Evolutionary conservation across 2,888 invertebrate species (phyloP).

Genomic region (Pterobdella sp.): DNA sequence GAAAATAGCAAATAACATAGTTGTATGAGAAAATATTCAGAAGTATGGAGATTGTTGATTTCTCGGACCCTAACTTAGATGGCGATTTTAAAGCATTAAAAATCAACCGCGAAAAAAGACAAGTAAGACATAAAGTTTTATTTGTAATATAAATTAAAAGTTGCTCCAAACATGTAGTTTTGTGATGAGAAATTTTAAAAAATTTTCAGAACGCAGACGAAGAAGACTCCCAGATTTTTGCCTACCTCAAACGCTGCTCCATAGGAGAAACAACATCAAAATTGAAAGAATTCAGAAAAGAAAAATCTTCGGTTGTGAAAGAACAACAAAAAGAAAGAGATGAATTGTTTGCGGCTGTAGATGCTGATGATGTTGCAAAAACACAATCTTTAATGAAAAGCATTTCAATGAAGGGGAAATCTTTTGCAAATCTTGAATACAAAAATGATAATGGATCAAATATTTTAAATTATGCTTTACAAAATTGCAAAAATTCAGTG

Average conservation of each 20-base stretch:
- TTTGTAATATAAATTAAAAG: background rate
- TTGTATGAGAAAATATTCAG: background rate
- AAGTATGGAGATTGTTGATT: conserved; percentile 15
- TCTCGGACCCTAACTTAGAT: conserved; percentile 38
- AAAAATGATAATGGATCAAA: conserved; percentile 21
- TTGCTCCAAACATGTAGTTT: background rate
- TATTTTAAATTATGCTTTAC: conserved; percentile 31
- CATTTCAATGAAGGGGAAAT: background rate
- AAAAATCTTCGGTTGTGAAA: background rate
- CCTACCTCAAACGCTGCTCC: background rate
- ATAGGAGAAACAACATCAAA: background rate
- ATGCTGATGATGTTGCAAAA: conserved; percentile 20
- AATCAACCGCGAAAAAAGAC: conserved; percentile 40
- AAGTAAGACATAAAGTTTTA: background rate
- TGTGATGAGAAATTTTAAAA: background rate
- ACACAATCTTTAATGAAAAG: background rate
- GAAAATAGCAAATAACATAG: background rate
- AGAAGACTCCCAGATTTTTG: background rate
- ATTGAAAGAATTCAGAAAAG: background rate
- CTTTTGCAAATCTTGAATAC: conserved; percentile 24
- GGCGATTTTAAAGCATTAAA: conserved; percentile 44
- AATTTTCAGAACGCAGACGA: background rate
- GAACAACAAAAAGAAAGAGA: conserved; percentile 15
- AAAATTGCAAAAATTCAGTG: conserved; percentile 14
- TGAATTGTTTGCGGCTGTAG: conserved; percentile 30